A percentile compares a stretch with the other conserved stretches of the same genome.
These are phyloP conservation scores for Ylistrum balloti DNA, from an alignment of 1,140 invertebrate species.

Conservation along the genomic window DNA sequence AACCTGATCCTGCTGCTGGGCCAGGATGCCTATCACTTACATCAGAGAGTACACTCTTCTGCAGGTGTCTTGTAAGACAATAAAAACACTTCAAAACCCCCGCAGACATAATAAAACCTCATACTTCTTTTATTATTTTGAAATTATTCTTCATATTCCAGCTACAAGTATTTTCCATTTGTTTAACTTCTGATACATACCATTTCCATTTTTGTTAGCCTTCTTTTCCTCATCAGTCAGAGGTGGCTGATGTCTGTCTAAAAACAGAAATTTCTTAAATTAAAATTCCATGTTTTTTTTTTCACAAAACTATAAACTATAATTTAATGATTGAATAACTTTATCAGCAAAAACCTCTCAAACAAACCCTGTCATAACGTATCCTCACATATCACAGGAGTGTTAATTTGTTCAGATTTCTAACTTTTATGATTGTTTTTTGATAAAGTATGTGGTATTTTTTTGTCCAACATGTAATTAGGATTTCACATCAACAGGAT, in stretches of 20 bases:
- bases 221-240: constrained; percentile 54
- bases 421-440: no score
- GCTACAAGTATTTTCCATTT: not conserved
- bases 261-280: not conserved
- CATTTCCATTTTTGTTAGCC: constrained; percentile 54
- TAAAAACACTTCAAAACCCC: not conserved
- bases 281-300: not conserved
- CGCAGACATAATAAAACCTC: not conserved
- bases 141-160: not conserved
- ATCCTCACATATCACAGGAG: no score
- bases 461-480: no score
- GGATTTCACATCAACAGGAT: no score
- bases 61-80: not conserved
- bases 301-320: not conserved
- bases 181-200: constrained; percentile 28
- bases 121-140: constrained; percentile 2
- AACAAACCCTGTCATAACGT: no score
- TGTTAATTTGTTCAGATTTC: no score
- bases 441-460: no score
- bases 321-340: not conserved
- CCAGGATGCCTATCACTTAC: not conserved
- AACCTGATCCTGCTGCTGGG: not conserved
- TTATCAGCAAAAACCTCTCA: no score
- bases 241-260: not conserved
- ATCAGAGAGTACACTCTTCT: not conserved